phyloP scores from a whole-genome alignment of 2,888 invertebrate species.

The Campaea margaritaria region DNA sequence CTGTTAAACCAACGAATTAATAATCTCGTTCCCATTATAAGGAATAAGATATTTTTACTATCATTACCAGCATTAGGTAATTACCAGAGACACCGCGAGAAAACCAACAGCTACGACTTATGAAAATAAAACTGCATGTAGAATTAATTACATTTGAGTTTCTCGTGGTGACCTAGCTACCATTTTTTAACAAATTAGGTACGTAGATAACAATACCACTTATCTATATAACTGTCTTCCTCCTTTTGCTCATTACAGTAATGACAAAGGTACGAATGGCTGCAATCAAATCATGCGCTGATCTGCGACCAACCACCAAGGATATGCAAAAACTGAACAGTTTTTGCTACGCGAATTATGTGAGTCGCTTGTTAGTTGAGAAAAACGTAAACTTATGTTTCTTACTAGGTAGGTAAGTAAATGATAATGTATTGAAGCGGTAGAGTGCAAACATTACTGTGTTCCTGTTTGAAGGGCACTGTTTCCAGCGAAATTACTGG shows the following conservation, averaged over 20 bases:
- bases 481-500: no score
- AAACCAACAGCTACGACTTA: not conserved
- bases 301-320: slow-evolving; percentile 70
- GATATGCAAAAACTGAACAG: slow-evolving; percentile 69
- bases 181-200: slow-evolving; percentile 2
- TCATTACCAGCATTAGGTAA: no score
- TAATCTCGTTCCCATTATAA: no score
- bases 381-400: not conserved
- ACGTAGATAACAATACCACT: not conserved
- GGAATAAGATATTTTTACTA: no score
- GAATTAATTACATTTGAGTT: not conserved
- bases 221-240: slow-evolving; percentile 54
- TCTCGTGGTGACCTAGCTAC: slow-evolving; percentile 8
- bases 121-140: not conserved
- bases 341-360: slow-evolving; percentile 40
- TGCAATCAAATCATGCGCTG: slow-evolving; percentile 66
- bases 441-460: no score
- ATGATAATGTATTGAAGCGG: no score
- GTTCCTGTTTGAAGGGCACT: no score
- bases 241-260: slow-evolving; percentile 63
- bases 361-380: slow-evolving; percentile 11
- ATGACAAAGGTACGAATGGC: slow-evolving; percentile 51
- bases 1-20: no score
- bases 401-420: no score
- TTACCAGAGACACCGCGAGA: no score